Evolutionary conservation across 1,140 invertebrate species (phyloP), one percentile per base, ranked within the genome.

Genomic region (Drosophila subobscura): DNA sequence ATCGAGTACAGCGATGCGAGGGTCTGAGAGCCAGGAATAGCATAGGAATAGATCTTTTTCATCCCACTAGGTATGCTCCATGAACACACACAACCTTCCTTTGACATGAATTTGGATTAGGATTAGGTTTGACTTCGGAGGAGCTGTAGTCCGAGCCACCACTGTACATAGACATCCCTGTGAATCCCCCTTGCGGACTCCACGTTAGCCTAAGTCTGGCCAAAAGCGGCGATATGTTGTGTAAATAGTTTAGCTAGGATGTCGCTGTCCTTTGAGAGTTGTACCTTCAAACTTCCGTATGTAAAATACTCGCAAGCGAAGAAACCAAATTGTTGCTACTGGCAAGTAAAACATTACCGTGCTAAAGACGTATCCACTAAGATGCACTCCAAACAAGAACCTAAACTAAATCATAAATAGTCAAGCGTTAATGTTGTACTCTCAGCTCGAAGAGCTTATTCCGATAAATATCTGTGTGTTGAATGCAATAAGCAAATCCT

Each of bases 1-100:
- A 79, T 88, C 7, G 83, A 88, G 60, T 88, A 88, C 41, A 88
- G 74, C 50, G 83, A 88, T 84, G 83, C 83, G 10, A 72, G 50
- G 58, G 83, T 88, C 14, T 86, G 72, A 22, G 25, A 5, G 29
- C 5, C 14, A 10, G 20, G 3, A 27, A 4, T 27, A 16, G 29
- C 23, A 8, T n/a, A 16, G 2, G n/a, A 3, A 33, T 5, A 4
- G 22, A 6, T 22, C 51, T 23, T 58, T 4, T 20, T 25, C 33
- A 16, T 25, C n/a, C 7, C 33, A 37, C 33, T 37, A 12, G 10
- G 33, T 4, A 12, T 37, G 33, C 3, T 12, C 6, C 20, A 27
- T 41, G 5, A 10, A 20, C 27, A 53, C 14, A 14, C 3, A 6
- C 45, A 8, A 8, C 12, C 27, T 53, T 53, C 42, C 61, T 54